Percentiles rank a stretch among this genome's conserved stretches.
Conservation (phyloP, 2,113 vertebrate species). For the Anoplopoma fimbria region DNA sequence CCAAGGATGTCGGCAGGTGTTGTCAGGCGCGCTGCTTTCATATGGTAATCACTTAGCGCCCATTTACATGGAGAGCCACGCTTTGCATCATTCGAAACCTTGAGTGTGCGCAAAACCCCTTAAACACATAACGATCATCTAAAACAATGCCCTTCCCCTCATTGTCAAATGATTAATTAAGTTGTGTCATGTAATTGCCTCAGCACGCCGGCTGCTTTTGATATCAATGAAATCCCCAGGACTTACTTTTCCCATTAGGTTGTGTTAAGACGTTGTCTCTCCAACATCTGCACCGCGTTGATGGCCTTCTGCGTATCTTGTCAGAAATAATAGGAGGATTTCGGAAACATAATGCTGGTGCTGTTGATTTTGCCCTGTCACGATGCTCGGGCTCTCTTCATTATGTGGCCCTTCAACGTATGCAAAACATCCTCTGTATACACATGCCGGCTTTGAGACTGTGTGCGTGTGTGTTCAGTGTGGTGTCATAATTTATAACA, state of each 20-base stretch:
- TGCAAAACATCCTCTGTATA: conserved; percentile 73
- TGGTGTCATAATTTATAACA: conserved; percentile 81
- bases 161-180: conserved; percentile 85
- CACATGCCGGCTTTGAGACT: conserved; percentile 48
- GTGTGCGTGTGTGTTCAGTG: conserved; percentile 52
- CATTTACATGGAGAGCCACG: conserved; percentile 75
- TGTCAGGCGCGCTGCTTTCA: conserved; percentile 76
- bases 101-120: conserved; percentile 72
- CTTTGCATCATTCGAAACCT: conserved; percentile 79
- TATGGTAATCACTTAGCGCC: conserved; percentile 79
- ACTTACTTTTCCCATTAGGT: conserved; percentile 65
- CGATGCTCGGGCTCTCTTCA: conserved; percentile 68
- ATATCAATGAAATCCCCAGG: conserved; percentile 67
- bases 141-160: conserved; percentile 84
- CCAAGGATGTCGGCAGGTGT: conserved; percentile 84
- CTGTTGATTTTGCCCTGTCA: conserved; percentile 74
- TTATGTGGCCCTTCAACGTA: conserved; percentile 73
- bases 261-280: conserved; percentile 43
- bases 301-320: conserved; percentile 50
- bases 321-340: conserved; percentile 62
- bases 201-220: conserved; percentile 71
- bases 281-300: conserved; percentile 29
- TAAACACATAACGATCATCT: conserved; percentile 79
- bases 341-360: conserved; percentile 59
- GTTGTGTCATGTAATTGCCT: conserved; percentile 81